phyloP scores from a whole-genome alignment of 2,113 vertebrate species.

The Lichenostomus cassidix region DNA sequence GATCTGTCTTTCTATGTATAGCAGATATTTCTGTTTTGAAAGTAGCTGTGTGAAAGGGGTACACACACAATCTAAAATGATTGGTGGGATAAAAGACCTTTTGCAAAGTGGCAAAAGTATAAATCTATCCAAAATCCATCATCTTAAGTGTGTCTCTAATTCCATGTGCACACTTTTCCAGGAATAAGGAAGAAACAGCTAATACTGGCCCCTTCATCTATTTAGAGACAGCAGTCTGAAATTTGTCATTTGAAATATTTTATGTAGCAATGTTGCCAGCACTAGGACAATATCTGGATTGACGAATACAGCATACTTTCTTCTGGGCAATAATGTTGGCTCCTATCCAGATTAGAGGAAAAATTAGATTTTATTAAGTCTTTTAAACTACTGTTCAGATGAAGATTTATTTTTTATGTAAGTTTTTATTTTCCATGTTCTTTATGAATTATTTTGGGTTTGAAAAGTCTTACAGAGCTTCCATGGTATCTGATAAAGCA shows the following conservation, averaged over 20 bases:
- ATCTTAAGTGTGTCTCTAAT: not conserved
- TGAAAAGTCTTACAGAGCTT: not conserved
- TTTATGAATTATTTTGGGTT: not conserved
- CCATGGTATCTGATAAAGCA: not conserved
- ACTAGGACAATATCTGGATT: not conserved
- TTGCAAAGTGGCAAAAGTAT: not conserved
- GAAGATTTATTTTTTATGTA: not conserved
- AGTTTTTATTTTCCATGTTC: not conserved
- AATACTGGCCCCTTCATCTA: not conserved
- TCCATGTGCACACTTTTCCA: not conserved
- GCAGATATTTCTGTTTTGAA: not conserved
- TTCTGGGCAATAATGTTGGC: not conserved
- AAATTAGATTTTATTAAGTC: not conserved
- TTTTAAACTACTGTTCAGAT: not conserved
- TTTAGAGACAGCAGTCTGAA: not conserved
- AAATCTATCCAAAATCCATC: not conserved
- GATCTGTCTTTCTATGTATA: not conserved
- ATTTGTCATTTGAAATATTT: not conserved
- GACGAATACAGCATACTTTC: not conserved
- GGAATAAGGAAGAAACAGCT: not conserved
- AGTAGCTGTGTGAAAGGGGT: not conserved
- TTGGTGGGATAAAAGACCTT: not conserved
- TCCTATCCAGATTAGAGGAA: not conserved
- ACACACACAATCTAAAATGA: not conserved
- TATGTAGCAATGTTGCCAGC: not conserved